phyloP scores from a whole-genome alignment of 92 coral and sea anemone species.

The Porites lobata region DNA sequence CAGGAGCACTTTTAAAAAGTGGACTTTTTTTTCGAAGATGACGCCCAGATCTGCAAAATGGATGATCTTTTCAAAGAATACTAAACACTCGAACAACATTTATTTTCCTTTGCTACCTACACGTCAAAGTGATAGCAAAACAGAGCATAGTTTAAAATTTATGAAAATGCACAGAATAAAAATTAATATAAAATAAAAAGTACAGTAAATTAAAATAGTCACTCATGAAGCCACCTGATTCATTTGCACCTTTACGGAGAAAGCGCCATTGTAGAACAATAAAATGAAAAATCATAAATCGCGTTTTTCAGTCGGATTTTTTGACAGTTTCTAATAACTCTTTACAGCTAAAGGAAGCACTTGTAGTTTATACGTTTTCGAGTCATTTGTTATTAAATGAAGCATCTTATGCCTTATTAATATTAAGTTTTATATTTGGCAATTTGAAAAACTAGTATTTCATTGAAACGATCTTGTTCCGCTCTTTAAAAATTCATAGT shows the following conservation, averaged over 20 bases:
- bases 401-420: not conserved
- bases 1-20: not conserved
- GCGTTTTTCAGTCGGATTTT: not conserved
- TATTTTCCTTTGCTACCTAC: slow-evolving; percentile 7
- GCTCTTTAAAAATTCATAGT: not conserved
- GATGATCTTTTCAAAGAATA: not conserved
- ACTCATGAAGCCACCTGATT: slow-evolving; percentile 48
- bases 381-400: slow-evolving; percentile 3
- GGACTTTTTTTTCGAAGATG: not conserved
- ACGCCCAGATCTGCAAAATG: not conserved
- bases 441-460: not conserved
- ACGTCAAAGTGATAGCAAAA: not conserved
- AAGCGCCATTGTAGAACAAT: slow-evolving; percentile 19
- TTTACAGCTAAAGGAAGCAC: slow-evolving; percentile 23
- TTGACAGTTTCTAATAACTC: slow-evolving; percentile 22
- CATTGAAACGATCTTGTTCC: not conserved
- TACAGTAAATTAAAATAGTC: slow-evolving; percentile 2
- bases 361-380: slow-evolving; percentile 14
- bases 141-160: not conserved
- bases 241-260: not conserved
- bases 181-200: not conserved
- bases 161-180: not conserved
- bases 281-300: slow-evolving; percentile 46
- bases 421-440: not conserved
- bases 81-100: not conserved